Evolutionary conservation across 2,797 vertebrate species (phyloP).

Genomic region (Arnoldichthys spilopterus): DNA sequence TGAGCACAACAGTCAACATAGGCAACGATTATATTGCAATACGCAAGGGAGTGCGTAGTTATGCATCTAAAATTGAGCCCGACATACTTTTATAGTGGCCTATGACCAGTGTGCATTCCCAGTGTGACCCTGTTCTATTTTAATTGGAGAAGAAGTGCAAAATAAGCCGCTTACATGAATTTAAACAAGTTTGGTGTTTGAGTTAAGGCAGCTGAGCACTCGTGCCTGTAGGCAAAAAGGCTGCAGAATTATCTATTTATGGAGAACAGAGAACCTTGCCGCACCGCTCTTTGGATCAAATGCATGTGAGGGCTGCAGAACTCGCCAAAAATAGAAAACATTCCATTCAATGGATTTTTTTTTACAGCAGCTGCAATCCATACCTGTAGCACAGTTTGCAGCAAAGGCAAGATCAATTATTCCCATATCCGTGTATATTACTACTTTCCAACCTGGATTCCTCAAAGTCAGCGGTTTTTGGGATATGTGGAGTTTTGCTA

Average conservation of each 20-base stretch:
- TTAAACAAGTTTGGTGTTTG: slow-evolving; percentile 70
- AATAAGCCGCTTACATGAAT: slow-evolving; percentile 74
- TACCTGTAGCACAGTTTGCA: neutral
- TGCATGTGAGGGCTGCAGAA: slow-evolving; percentile 33
- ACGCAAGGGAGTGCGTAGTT: slow-evolving; percentile 35
- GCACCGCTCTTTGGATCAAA: slow-evolving; percentile 50
- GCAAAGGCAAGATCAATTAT: neutral
- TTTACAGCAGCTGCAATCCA: neutral
- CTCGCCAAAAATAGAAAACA: slow-evolving; percentile 64
- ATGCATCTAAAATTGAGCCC: slow-evolving; percentile 15
- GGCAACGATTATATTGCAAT: slow-evolving; percentile 32
- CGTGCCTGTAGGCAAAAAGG: slow-evolving; percentile 68
- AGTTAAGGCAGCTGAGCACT: slow-evolving; percentile 66
- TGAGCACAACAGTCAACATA: slow-evolving; percentile 18
- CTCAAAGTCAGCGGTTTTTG: slow-evolving; percentile 7
- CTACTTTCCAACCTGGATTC: neutral
- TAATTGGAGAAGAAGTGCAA: slow-evolving; percentile 73
- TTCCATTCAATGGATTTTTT: slow-evolving; percentile 51
- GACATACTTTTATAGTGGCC: slow-evolving; percentile 46
- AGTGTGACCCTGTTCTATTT: slow-evolving; percentile 67
- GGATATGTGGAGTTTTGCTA: neutral
- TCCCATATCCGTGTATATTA: neutral
- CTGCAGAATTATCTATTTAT: slow-evolving; percentile 75
- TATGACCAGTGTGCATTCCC: slow-evolving; percentile 45
- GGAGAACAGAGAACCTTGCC: slow-evolving; percentile 58